phyloP scores from a whole-genome alignment of 2,113 vertebrate species.

The Oreochromis aureus region DNA sequence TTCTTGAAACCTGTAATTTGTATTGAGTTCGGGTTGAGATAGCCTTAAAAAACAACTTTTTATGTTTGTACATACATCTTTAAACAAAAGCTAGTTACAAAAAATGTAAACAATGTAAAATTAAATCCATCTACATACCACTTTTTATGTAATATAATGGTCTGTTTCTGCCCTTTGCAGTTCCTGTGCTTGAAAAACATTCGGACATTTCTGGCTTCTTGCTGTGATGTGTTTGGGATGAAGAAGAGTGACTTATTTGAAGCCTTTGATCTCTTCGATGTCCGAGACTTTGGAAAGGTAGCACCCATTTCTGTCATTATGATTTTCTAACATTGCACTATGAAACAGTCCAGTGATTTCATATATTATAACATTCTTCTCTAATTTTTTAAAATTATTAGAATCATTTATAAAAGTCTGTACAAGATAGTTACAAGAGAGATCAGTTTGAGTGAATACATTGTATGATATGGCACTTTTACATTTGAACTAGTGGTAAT shows the following conservation, averaged over 20 bases:
- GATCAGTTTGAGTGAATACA: not conserved
- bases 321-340: not conserved
- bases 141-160: not conserved
- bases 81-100: not conserved
- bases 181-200: slow-evolving; percentile 98
- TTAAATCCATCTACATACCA: not conserved
- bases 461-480: not conserved
- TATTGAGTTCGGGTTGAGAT: not conserved
- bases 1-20: not conserved
- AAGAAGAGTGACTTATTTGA: slow-evolving; percentile 94
- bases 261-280: slow-evolving; percentile 93
- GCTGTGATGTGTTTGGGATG: slow-evolving; percentile 85
- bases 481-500: not conserved
- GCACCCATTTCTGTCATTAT: not conserved
- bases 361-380: not conserved
- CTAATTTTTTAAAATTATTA: not conserved
- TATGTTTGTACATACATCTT: not conserved
- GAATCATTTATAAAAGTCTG: not conserved
- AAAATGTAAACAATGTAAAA: not conserved
- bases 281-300: slow-evolving; percentile 96
- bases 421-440: not conserved
- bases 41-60: not conserved
- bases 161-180: slow-evolving; percentile 50
- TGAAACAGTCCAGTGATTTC: not conserved
- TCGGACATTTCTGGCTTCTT: slow-evolving; percentile 86